Base-by-base conservation (phyloP, 2,797 vertebrate species). In the Enteromius paludinosus region DNA sequence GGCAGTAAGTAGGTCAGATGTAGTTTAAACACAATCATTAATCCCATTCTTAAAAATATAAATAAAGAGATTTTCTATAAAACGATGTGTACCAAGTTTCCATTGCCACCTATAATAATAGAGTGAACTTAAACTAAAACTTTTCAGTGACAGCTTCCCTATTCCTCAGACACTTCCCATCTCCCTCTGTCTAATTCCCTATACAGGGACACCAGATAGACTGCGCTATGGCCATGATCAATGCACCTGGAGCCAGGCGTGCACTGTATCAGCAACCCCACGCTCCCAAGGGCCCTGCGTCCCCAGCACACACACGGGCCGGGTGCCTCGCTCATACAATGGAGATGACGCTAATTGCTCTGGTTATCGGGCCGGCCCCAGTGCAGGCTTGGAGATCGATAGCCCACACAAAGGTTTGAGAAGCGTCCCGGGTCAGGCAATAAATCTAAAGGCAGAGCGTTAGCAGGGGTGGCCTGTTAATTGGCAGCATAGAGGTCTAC, bases 281-380 rank as follows among this genome's bases (percentile, higher is more conserved):
- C 5, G 14, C 74, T 45, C 81, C 78, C 18, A 18, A 52, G 79
- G 79, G 64, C 64, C 28, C 47, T 1, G 17, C 9, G 15, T 79
- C 82, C 76, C 84, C 25, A 80, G 61, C 86, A 81, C 81, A 83
- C 77, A 81, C 84, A 47, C 81, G 6, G 83, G 79, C 83, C 84
- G 73, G 28, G 85, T 76, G 81, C 91, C 92, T 90, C 77, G 38
- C 47, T 79, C 71, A 62, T 90, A 92, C 92, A 92, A 86, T 84
- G 83, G 89, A 90, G 91, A 93, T 93, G 92, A 93, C 90, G 90
- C 90, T 95, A 95, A 95, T 94, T 95, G 94, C 91, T 88, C 88
- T 86, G 82, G 89, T 92, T 92, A 92, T 88, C 87, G 82, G 89
- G 87, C 87, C 59, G 47, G 85, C 71, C 85, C 76, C 49, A 54